These are phyloP conservation scores for Chascanopsetta lugubris DNA, from an alignment of 2,113 vertebrate genomes.

Conservation along the genomic window DNA sequence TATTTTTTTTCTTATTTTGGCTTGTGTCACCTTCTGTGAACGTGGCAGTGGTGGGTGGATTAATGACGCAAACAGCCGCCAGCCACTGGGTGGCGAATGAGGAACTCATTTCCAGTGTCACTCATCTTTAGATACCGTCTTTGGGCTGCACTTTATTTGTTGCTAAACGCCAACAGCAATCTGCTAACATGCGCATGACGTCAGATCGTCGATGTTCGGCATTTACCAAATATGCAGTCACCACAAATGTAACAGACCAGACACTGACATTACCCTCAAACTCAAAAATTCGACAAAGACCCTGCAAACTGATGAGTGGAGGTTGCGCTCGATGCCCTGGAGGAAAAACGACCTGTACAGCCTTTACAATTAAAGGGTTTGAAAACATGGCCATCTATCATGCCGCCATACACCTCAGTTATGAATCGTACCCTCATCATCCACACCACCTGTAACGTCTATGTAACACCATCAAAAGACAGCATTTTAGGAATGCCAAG, in stretches of 20 bases:
- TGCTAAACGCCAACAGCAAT: no score
- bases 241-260: not conserved
- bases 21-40: no score
- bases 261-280: constrained; percentile 5
- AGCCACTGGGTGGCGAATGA: no score
- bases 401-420: not conserved
- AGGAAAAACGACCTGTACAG: not conserved
- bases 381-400: not conserved
- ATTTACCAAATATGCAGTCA: no score
- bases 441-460: not conserved
- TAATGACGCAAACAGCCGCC: no score
- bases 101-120: no score
- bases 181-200: no score
- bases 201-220: no score
- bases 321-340: not conserved
- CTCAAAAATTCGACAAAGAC: not conserved
- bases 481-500: constrained; percentile 21
- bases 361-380: constrained; percentile 27
- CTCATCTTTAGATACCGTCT: no score
- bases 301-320: not conserved
- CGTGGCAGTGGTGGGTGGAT: no score
- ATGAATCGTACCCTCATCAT: not conserved
- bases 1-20: no score
- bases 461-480: not conserved
- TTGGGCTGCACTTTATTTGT: no score